phyloP scores from a whole-genome alignment of 2,113 vertebrate species.

The Triplophysa dalaica region DNA sequence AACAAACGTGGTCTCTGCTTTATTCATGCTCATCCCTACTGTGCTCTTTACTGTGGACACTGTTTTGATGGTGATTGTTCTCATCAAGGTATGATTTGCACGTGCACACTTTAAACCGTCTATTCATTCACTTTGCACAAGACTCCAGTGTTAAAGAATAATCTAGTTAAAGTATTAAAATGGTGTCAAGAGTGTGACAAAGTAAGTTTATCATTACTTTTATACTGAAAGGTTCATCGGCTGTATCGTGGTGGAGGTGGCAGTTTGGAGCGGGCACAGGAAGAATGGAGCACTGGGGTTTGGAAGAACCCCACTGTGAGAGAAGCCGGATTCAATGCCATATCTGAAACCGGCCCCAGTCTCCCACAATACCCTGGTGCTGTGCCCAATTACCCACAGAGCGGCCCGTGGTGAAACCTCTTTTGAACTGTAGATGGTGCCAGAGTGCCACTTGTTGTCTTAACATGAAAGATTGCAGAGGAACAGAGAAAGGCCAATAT shows the following conservation, averaged over 20 bases:
- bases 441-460: conserved; percentile 19
- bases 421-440: conserved; percentile 59
- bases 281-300: conserved; percentile 83
- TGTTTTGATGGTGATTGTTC: conserved; percentile 75
- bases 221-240: conserved; percentile 82
- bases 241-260: conserved; percentile 88
- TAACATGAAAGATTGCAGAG: conserved; percentile 1
- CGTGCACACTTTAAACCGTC: background rate
- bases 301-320: conserved; percentile 84
- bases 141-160: no score
- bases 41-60: conserved; percentile 86
- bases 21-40: conserved; percentile 89
- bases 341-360: conserved; percentile 82
- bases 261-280: conserved; percentile 87
- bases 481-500: background rate
- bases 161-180: background rate
- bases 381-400: conserved; percentile 87
- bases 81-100: conserved; percentile 80
- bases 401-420: conserved; percentile 71
- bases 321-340: conserved; percentile 82
- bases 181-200: background rate
- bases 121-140: no score
- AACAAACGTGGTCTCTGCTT: conserved; percentile 75
- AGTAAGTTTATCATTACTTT: no score
- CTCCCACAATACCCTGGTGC: conserved; percentile 88